phyloP scores from a whole-genome alignment of 64 coral and sea anemone genomes.

The Actinia tenebrosa region DNA sequence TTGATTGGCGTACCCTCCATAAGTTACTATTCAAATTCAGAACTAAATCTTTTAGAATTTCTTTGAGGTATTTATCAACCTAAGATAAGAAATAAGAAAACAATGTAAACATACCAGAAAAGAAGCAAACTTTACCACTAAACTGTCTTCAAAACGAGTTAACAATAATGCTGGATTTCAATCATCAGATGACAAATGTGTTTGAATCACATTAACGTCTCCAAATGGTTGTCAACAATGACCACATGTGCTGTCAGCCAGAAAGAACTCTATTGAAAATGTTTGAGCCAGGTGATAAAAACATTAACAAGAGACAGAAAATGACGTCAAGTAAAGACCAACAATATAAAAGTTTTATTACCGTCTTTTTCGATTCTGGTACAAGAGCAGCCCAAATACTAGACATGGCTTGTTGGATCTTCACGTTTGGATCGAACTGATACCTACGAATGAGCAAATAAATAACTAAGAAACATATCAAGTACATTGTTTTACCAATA shows the following conservation, averaged over 20 bases:
- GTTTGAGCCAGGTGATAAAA: no score
- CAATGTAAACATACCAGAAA: not conserved
- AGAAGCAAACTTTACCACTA: not conserved
- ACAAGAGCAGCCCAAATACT: slow-evolving; percentile 94
- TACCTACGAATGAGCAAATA: slow-evolving; percentile 38
- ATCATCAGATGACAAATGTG: no score
- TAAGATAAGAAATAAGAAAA: not conserved
- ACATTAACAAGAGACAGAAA: no score
- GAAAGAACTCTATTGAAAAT: no score
- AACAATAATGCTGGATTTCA: no score
- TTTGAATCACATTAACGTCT: no score
- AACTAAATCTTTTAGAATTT: slow-evolving; percentile 84
- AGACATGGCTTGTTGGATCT: slow-evolving; percentile 89
- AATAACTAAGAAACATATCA: no score
- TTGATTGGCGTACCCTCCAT: slow-evolving; percentile 93
- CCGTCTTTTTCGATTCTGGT: slow-evolving; percentile 83
- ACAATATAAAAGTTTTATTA: not conserved
- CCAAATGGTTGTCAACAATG: no score
- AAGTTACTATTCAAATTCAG: slow-evolving; percentile 73
- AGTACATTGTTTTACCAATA: no score
- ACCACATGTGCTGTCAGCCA: no score
- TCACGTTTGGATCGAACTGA: slow-evolving; percentile 88
- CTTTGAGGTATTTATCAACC: slow-evolving; percentile 90
- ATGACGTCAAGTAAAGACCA: no score
- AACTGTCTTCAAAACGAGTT: not conserved